Evolutionary conservation across 2,113 vertebrate genomes (phyloP), one percentile per base, ranked within the genome.

Genomic region (Dasyornis broadbenti): DNA sequence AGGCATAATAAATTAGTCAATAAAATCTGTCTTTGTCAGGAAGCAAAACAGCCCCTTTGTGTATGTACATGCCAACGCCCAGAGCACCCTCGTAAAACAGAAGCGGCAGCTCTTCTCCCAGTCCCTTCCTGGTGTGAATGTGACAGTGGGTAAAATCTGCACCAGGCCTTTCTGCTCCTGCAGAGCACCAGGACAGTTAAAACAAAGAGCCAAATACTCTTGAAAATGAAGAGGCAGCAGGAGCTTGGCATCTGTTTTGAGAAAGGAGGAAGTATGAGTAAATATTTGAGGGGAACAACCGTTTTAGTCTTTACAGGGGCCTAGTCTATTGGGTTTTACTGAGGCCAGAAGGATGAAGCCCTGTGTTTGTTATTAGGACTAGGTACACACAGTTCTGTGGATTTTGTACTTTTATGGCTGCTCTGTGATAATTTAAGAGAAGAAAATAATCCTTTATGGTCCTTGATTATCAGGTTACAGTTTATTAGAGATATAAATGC

Each of bases 391-490:
- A 2, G 94, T 85, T 93, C 96, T 89, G 86, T 98, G 98, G 98
- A 98, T 98, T 98, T 98, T 98, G 98, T 98, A 97, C 98, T 98
- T 98, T 97, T 98, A 97, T 15, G 28, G 94, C 97, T 97, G 85
- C 73, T 90, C 97, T 95, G 92, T 95, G 96, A 98, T 98, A 97
- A 97, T 69, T 69, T 86, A 96, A 96, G 95, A 95, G 96, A 95
- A 97, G 98, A 98, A 98, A 98, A 95, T 91, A 97, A 98, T 98
- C 93, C 92, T 98, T 98, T 98, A 98, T 95, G 95, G 95, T 96
- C 89, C 63, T 33, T 86, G 91, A 97, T 98, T 97, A 98, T 98
- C 96, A 54, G 92, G 81, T 96, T 97, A 92, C 96, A 96, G 96
- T 94, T 98, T 98, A 98, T 98, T 98, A 98, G 97, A 97, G 96